Base-by-base conservation (phyloP, 2,113 vertebrate species). In the Callorhinus ursinus region DNA sequence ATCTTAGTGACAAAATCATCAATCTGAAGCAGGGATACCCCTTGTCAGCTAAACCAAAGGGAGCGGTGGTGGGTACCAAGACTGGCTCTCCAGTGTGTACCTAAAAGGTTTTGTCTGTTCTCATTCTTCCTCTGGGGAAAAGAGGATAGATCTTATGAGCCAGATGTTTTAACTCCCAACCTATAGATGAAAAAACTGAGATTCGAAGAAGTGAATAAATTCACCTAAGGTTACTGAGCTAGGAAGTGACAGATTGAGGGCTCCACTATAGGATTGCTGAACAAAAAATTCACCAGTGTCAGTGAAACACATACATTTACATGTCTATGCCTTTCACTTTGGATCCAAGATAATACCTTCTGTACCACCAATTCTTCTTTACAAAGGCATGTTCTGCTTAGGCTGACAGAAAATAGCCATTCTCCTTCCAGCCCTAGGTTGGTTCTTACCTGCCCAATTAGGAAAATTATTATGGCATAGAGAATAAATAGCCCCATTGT, bases 171-270 rank as follows among this genome's bases (percentile, higher is more conserved):
- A 61, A 96, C 16, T 77, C 51, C 93, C 57, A 91, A 79, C 82
- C 82, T 55, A 80, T 26, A 86, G 85, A 95, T 67, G 28, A 96
- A 53, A 81, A 97, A 85, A 93, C 51, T 88, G 42, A 97, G 67
- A 51, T 49, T 88, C 65, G 91, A 92, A 84, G 49, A 95, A 14
- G 59, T 69, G 16, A 90, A 82, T 79, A 89, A 42, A 79, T 72
- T 83, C 33, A 7, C 53, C 72, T 67, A 53, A 11, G 19, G 3
- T 53, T 85, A 49, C 67, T 72, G n/a, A 88, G 16, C 59, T n/a
- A 88, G 33, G 53, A 97, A 85, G 46, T 89, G 19, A 8, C 53
- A 85, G n/a, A 53, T 74, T 85, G 46, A 82, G 51, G 33, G 24
- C 22, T 88, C 77, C 82, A 72, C 51, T 59, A 36, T 19, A 71